Percentiles rank a stretch among this genome's conserved stretches.
Evolutionary conservation across 1,140 invertebrate genomes (phyloP).

Genomic region (Antheraea mylitta): DNA sequence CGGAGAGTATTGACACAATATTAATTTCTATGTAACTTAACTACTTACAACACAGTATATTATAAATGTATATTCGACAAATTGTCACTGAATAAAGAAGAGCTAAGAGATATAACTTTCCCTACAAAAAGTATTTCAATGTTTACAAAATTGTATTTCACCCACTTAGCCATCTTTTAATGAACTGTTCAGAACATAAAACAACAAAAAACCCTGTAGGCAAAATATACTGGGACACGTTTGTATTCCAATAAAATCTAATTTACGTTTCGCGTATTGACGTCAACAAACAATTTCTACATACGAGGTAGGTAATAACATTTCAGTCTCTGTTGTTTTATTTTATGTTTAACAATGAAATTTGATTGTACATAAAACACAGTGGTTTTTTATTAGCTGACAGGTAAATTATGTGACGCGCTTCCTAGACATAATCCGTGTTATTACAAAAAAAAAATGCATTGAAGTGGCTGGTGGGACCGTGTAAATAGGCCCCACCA

Average conservation of each 20-base stretch:
- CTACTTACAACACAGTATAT: no score
- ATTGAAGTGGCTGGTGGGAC: no score
- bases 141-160: neutral
- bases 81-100: neutral
- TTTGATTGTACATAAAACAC: constrained; percentile 9
- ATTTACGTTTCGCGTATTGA: constrained; percentile 13
- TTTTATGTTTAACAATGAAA: constrained; percentile 14
- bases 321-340: constrained; percentile 10
- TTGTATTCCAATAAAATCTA: constrained; percentile 14
- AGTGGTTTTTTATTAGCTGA: neutral
- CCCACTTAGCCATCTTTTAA: constrained; percentile 1
- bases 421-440: no score
- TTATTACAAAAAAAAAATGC: no score
- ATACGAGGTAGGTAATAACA: constrained; percentile 11
- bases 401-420: neutral
- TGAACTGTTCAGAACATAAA: constrained; percentile 12
- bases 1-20: no score
- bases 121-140: neutral
- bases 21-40: no score
- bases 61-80: no score
- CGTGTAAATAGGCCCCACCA: no score
- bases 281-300: constrained; percentile 14
- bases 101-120: neutral
- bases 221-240: neutral
- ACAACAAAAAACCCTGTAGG: constrained; percentile 1